phyloP scores from a whole-genome alignment of 2,797 vertebrate genomes.

The Pseudochaenichthys georgianus region DNA sequence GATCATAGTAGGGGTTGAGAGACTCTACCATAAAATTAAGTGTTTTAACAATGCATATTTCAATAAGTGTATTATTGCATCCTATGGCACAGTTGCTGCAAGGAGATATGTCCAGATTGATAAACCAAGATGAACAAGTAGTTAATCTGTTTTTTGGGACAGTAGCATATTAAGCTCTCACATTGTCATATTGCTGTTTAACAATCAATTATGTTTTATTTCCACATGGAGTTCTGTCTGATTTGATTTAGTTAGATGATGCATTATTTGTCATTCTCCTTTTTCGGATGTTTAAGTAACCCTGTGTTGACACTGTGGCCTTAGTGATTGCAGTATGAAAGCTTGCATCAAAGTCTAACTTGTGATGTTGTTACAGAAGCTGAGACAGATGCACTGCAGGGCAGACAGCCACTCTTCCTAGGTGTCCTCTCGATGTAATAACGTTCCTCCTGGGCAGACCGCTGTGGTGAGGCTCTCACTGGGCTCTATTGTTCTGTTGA shows the following conservation, averaged over 20 bases:
- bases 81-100: background rate
- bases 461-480: slow-evolving; percentile 53
- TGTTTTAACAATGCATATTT: background rate
- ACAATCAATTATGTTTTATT: background rate
- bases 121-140: background rate
- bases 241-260: background rate
- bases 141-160: background rate
- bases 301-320: slow-evolving; percentile 38
- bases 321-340: slow-evolving; percentile 37
- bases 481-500: slow-evolving; percentile 60
- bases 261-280: background rate
- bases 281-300: slow-evolving; percentile 14
- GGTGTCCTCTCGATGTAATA: slow-evolving; percentile 44
- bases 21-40: background rate
- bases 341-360: slow-evolving; percentile 41
- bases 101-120: background rate
- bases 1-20: background rate
- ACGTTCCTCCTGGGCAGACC: slow-evolving; percentile 47
- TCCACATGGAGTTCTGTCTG: background rate
- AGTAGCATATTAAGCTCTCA: background rate
- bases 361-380: slow-evolving; percentile 22
- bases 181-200: background rate
- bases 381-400: slow-evolving; percentile 3
- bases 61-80: background rate
- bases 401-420: slow-evolving; percentile 11